Percentiles rank a stretch among this genome's conserved stretches.
These are phyloP conservation scores for Nipponacmea schrenckii DNA, from an alignment of 2,888 invertebrate species.

Conservation along the genomic window DNA sequence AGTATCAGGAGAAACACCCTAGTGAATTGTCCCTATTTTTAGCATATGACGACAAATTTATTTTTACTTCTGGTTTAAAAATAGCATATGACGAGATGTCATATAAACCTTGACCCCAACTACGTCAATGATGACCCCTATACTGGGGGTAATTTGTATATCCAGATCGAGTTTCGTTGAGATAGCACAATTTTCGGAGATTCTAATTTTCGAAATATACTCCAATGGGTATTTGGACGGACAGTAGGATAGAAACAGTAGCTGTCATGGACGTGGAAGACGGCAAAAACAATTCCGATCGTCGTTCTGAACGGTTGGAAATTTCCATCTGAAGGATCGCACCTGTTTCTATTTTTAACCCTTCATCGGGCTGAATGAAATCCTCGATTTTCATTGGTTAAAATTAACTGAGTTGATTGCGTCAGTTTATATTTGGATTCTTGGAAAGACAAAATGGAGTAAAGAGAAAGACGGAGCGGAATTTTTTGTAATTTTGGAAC, in stretches of 20 bases:
- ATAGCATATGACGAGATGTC: conserved; percentile 1
- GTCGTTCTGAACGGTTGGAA: no score
- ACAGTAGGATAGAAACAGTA: no score
- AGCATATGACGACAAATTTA: conserved; percentile 23
- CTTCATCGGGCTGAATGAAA: no score
- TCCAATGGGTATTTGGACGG: no score
- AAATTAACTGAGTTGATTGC: no score
- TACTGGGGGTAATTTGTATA: background rate
- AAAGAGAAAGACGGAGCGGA: background rate
- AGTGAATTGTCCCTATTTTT: conserved; percentile 20
- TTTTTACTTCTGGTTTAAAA: conserved; percentile 6
- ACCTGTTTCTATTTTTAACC: no score
- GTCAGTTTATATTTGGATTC: no score
- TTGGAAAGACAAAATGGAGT: background rate
- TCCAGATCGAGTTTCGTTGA: background rate
- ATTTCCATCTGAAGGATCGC: no score
- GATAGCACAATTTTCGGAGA: background rate
- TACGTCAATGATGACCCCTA: background rate
- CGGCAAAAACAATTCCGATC: no score
- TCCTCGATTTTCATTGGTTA: no score
- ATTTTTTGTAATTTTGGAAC: conserved; percentile 14
- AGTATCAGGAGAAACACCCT: conserved; percentile 12
- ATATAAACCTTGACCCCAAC: background rate
- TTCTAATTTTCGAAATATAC: no score
- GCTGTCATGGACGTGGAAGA: no score